Evolutionary conservation across 2,888 invertebrate species (phyloP).

Genomic region (Agrotis segetum): DNA sequence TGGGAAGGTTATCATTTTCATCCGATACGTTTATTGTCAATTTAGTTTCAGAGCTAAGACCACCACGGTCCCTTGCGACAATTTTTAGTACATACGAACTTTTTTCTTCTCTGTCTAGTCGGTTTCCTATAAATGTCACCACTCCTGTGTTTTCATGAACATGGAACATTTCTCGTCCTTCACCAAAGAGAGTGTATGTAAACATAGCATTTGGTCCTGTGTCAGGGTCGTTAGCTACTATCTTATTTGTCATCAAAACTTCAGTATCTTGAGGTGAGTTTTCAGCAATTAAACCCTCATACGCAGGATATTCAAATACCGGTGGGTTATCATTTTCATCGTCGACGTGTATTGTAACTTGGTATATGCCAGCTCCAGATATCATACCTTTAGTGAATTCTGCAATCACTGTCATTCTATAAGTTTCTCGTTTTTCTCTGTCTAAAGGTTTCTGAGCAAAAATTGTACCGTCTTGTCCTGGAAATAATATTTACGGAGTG

Average conservation of each 20-base stretch:
- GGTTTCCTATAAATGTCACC: constrained; percentile 90
- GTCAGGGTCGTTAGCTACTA: constrained; percentile 94
- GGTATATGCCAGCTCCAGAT: constrained; percentile 94
- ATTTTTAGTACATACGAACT: constrained; percentile 93
- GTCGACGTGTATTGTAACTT: constrained; percentile 95
- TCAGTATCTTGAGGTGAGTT: constrained; percentile 94
- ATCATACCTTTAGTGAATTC: constrained; percentile 94
- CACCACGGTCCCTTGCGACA: constrained; percentile 94
- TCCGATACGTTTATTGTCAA: constrained; percentile 94
- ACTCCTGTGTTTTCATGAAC: constrained; percentile 92
- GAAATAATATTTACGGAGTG: constrained; percentile 48
- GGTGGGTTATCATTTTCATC: constrained; percentile 98
- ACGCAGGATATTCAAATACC: constrained; percentile 93
- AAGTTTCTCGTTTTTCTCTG: constrained; percentile 93
- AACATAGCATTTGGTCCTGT: constrained; percentile 93
- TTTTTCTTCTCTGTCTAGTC: constrained; percentile 94
- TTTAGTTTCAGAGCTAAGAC: constrained; percentile 94
- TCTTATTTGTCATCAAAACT: constrained; percentile 92
- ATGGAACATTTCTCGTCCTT: constrained; percentile 94
- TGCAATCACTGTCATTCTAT: constrained; percentile 95
- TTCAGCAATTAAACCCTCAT: constrained; percentile 95
- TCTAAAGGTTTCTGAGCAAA: constrained; percentile 94
- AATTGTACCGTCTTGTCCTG: constrained; percentile 94
- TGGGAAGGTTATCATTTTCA: constrained; percentile 95
- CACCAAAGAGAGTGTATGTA: constrained; percentile 93